phyloP scores from a whole-genome alignment of 2,113 vertebrate species.

The Engraulis encrasicolus region DNA sequence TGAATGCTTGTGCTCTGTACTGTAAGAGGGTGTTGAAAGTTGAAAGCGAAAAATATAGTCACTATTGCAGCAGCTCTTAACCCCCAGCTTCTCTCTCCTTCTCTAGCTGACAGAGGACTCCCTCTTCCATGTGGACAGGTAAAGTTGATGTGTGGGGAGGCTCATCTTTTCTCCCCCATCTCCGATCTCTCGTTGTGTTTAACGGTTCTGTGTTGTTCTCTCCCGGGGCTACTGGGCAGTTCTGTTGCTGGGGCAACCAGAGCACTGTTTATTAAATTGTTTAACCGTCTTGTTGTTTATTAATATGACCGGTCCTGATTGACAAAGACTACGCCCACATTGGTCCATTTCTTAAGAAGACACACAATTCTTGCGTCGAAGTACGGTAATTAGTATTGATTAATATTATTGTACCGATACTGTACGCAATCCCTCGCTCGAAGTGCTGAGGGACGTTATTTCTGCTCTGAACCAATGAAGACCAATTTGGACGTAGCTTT shows the following conservation, averaged over 20 bases:
- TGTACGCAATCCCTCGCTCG: no score
- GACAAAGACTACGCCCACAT: no score
- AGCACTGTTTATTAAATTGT: not conserved
- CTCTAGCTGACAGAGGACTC: constrained; percentile 67
- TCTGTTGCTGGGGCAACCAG: not conserved
- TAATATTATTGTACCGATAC: no score
- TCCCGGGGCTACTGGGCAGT: not conserved
- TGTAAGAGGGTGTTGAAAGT: no score
- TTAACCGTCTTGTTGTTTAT: no score
- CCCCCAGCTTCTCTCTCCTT: constrained; percentile 66
- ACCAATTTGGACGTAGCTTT: no score
- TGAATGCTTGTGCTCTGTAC: not conserved
- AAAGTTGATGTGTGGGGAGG: constrained; percentile 56
- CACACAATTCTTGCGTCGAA: no score
- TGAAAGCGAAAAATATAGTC: not conserved
- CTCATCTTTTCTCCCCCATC: not conserved
- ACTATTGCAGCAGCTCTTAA: constrained; percentile 53
- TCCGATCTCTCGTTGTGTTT: not conserved
- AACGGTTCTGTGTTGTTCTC: not conserved
- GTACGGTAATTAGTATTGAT: no score
- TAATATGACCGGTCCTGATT: no score
- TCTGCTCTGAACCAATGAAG: no score
- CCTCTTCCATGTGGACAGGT: constrained; percentile 68
- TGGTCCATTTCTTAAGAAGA: no score
- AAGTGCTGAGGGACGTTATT: no score